A percentile compares a stretch with the other conserved stretches of the same genome.
phyloP scores from a whole-genome alignment of 1,140 invertebrate genomes.

The Eubasilissa regina region DNA sequence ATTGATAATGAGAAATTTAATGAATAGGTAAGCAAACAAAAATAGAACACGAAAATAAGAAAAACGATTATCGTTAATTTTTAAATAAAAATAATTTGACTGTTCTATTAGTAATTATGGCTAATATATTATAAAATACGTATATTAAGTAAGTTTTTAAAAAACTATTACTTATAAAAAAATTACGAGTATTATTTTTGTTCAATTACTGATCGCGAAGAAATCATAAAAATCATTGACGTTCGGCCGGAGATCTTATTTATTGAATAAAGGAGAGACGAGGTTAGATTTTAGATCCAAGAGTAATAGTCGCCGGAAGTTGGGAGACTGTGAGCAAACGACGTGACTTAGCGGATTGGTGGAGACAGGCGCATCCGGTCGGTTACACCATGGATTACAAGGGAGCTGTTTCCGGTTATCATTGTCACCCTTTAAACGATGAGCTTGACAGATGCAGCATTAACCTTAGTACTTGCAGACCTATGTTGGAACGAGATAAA shows the following conservation, averaged over 20 bases:
- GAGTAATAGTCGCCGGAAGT: slow-evolving; percentile 33
- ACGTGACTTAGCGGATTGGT: slow-evolving; percentile 25
- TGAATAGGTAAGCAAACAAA: too few species aligned
- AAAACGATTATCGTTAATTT: too few species aligned
- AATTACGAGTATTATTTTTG: background rate
- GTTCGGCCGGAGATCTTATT: background rate
- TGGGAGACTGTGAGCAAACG: slow-evolving; percentile 7
- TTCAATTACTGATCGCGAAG: background rate
- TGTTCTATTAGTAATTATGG: too few species aligned
- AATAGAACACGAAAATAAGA: too few species aligned
- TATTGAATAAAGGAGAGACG: background rate
- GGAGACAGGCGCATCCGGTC: slow-evolving; percentile 23
- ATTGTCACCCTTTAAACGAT: background rate
- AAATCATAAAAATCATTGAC: background rate
- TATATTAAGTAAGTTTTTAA: too few species aligned
- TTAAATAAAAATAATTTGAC: too few species aligned
- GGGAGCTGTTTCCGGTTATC: slow-evolving; percentile 15
- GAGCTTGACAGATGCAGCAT: too few species aligned
- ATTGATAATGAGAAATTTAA: too few species aligned
- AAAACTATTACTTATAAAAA: too few species aligned
- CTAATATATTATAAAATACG: too few species aligned
- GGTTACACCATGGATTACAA: slow-evolving; percentile 18
- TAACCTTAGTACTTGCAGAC: too few species aligned
- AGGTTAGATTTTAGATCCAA: slow-evolving; percentile 29
- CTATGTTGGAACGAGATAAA: too few species aligned